Percentiles rank a stretch among this genome's conserved stretches.
Conservation (phyloP, 2,113 vertebrate genomes). For the Xenotilapia caudafasciata region DNA sequence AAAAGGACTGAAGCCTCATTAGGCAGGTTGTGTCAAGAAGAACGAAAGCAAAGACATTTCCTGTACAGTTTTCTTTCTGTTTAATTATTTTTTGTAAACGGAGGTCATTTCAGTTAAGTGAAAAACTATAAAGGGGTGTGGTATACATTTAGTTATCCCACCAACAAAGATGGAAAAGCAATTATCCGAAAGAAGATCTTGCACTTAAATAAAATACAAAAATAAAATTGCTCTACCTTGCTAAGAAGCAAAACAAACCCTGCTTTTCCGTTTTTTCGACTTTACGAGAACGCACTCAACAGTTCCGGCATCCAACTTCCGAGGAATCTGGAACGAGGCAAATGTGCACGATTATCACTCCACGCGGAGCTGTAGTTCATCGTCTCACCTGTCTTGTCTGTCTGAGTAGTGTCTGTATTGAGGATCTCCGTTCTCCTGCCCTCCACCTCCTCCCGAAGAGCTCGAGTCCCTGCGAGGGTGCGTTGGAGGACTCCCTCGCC, state of each 20-base stretch:
- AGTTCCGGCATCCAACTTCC: fast-evolving
- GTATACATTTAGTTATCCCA: fast-evolving
- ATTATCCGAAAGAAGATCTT: not conserved
- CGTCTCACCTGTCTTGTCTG: slow-evolving; percentile 25
- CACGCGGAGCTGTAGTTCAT: not conserved
- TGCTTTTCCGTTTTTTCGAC: not conserved
- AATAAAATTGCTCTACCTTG: not conserved
- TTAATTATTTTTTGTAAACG: not conserved
- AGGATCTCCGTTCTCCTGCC: slow-evolving; percentile 66
- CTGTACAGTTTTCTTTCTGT: not conserved
- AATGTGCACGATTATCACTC: not conserved
- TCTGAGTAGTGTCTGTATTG: slow-evolving; percentile 45
- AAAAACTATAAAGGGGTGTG: not conserved
- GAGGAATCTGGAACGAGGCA: not conserved
- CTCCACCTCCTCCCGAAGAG: slow-evolving; percentile 59
- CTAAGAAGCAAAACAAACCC: not conserved
- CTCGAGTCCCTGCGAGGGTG: slow-evolving; percentile 64
- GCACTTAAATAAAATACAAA: not conserved
- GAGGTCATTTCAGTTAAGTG: not conserved
- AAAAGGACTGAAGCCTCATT: not conserved
- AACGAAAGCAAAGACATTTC: not conserved
- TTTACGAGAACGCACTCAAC: fast-evolving
- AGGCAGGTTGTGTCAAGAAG: not conserved
- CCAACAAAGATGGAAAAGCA: not conserved
- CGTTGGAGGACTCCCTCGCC: slow-evolving; percentile 82